These are phyloP conservation scores for Phrynocephalus forsythii DNA, from an alignment of 2,797 vertebrate species.

Conservation along the genomic window DNA sequence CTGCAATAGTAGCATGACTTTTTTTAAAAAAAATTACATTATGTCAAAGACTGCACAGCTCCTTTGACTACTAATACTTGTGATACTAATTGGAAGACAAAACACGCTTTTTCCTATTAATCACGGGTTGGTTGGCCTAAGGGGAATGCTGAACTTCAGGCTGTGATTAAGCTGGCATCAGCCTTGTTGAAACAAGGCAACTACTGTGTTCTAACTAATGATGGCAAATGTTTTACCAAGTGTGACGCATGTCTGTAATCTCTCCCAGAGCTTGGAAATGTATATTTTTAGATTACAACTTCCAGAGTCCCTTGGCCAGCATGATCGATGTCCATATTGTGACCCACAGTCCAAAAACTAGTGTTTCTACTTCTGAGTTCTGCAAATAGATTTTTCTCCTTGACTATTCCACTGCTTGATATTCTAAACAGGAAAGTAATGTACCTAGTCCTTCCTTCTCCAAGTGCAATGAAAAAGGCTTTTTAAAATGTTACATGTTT, in stretches of 20 bases:
- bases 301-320: too few species aligned
- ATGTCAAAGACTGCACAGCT: constrained; percentile 3
- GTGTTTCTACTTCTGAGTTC: too few species aligned
- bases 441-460: too few species aligned
- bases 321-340: too few species aligned
- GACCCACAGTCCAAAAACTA: too few species aligned
- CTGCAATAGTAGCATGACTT: constrained; percentile 15
- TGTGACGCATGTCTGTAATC: background rate
- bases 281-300: too few species aligned
- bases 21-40: constrained; percentile 10
- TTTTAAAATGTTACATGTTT: too few species aligned
- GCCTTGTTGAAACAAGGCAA: background rate
- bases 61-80: constrained; percentile 28
- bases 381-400: too few species aligned
- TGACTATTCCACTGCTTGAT: too few species aligned
- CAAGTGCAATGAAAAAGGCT: too few species aligned
- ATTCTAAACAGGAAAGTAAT: too few species aligned
- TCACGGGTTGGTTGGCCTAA: background rate
- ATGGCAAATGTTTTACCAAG: background rate
- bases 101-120: constrained; percentile 24
- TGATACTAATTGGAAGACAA: constrained; percentile 19
- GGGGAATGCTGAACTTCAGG: background rate
- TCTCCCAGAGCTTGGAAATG: too few species aligned
- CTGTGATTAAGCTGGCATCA: accelerated
- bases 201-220: background rate